Base-by-base conservation (phyloP, 2,797 vertebrate genomes). In the Florisuga fusca region DNA sequence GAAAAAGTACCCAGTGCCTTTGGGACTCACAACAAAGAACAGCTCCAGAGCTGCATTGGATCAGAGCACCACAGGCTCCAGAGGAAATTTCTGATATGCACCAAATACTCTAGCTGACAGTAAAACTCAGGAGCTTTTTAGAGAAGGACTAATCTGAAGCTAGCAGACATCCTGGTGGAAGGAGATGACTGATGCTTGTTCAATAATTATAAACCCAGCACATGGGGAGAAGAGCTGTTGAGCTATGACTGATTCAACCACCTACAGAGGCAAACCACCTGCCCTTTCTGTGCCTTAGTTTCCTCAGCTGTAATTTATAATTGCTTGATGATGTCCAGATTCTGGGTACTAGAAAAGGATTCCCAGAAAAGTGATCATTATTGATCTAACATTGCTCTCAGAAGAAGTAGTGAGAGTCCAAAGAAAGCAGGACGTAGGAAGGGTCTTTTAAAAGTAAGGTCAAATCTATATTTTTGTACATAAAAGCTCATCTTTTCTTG, bases 221-320 rank as follows among this genome's bases (percentile, higher is more conserved):
- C 61, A 78, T 0, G 0, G 21, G 74, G 36, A 21, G 15, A 76
- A 84, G 18, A 0, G 0, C 68, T 92, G 45, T 75, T 59, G 67
- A 74, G 21, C 57, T 89, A 38, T 23, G 46, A 73, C 58, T 89
- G 84, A 93, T 62, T 89, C 92, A 83, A 75, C 55, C 84, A 87
- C 66, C 75, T 55, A 80, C 87, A 21, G n/a, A 87, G 53, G 73
- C 46, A 89, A 83, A 75, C 89, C 79, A 78, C 79, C 82, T 91
- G 76, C 58, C 87, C 71, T 81, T 78, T 89, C 69, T 77, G 54
- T 77, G 79, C 66, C 72, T 89, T 87, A 34, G 38, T 81, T 81
- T 89, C 82, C 91, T 91, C 22, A 62, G 58, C 38, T 89, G 62
- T 76, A 86, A 53, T 78, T 88, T 69, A 43, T 77, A 88, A 93